A percentile compares a stretch with the other conserved stretches of the same genome.
Evolutionary conservation across 2,113 vertebrate species (phyloP).

Genomic region (Talpa occidentalis): DNA sequence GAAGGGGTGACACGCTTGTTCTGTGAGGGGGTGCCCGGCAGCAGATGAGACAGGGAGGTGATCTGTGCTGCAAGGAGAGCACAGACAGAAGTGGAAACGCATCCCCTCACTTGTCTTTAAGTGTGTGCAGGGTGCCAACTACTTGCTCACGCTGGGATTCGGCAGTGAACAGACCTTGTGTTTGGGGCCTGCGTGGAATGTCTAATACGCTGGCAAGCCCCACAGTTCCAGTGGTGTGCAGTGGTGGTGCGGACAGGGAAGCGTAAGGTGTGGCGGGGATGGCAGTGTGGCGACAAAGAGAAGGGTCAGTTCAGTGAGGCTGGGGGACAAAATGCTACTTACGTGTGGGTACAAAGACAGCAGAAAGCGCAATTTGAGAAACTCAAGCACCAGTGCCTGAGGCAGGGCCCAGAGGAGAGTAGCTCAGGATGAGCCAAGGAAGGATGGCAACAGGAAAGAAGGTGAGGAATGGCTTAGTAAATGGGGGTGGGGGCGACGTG

Average conservation of each 20-base stretch:
- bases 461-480: neutral
- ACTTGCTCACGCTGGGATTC: neutral
- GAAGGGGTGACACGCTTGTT: neutral
- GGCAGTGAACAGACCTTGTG: neutral
- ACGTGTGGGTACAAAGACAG: too few relatives aligned
- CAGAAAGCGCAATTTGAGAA: neutral
- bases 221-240: fast-evolving
- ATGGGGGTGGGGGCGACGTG: too few relatives aligned
- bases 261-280: neutral
- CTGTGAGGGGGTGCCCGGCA: neutral
- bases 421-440: neutral
- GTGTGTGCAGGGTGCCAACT: neutral
- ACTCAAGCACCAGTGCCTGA: neutral
- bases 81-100: neutral
- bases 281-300: neutral
- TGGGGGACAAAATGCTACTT: neutral
- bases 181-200: neutral
- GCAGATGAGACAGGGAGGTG: neutral
- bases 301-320: neutral
- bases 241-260: too few relatives aligned
- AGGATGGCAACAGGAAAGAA: neutral
- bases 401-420: neutral
- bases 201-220: neutral
- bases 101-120: neutral
- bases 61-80: neutral